Evolutionary conservation across 2,888 invertebrate species (phyloP).

Genomic region (Cosmia trapezina): DNA sequence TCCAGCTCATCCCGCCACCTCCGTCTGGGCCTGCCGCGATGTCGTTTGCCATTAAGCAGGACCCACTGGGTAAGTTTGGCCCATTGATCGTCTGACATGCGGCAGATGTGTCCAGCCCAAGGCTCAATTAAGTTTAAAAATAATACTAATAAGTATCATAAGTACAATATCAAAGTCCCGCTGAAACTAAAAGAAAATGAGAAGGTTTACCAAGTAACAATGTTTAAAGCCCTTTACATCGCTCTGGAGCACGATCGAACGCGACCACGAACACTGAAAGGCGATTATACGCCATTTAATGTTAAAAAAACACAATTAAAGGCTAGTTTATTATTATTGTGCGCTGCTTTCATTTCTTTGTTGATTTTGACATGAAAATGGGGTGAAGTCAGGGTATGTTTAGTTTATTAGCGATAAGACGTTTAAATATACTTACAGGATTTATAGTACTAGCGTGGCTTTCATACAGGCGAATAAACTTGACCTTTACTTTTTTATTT

Average conservation of each 20-base stretch:
- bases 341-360: conserved; percentile 4
- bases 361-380: conserved; percentile 28
- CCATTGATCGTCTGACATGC: no score
- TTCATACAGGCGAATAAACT: not conserved
- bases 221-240: conserved; percentile 29
- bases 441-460: not conserved
- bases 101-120: no score
- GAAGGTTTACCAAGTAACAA: conserved; percentile 32
- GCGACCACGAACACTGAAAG: conserved; percentile 30
- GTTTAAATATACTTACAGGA: not conserved
- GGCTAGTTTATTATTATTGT: conserved; percentile 26
- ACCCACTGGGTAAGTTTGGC: no score
- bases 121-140: no score
- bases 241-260: conserved; percentile 40
- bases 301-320: conserved; percentile 50
- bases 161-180: not conserved
- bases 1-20: no score
- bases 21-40: no score
- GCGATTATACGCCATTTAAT: conserved; percentile 42
- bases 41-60: no score
- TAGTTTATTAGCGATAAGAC: conserved; percentile 4
- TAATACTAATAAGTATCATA: not conserved
- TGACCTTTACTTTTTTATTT: not conserved
- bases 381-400: conserved; percentile 6
- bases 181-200: not conserved